Evolutionary conservation across 2,888 invertebrate species (phyloP), one percentile per base, ranked within the genome.

Genomic region (Escarpia spicata): DNA sequence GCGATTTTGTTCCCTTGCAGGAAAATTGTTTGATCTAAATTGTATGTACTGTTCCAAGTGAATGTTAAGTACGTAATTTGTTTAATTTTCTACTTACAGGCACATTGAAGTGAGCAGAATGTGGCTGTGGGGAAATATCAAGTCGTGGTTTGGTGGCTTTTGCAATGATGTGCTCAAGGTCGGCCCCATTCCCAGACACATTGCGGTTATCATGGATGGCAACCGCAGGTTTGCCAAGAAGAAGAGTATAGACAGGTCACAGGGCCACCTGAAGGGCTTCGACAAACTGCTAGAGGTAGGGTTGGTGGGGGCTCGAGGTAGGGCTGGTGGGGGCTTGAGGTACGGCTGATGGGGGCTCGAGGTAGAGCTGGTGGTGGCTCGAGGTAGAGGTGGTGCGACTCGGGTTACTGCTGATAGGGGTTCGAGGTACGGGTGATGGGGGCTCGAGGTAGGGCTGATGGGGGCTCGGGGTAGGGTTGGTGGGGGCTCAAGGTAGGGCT

Each of bases 201-300:
- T 99, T 94, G 99, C 99, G 0, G 98, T 99, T 96, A 99, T 99
- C 93, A 99, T 99, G 99, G 99, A 99, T 97, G 99, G 99, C 9
- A 99, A 99, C 96, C 97, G 99, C 92, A 97, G 99, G 92, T 99
- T 97, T 97, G 99, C 99, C 0, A 97, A 97, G 94, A 98, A 98
- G 95, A 97, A 97, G 91, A 97, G 98, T 91, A 97, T 98, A 0
- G 97, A 97, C 15, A 98, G 98, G 95, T 97, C 97, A 92, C 97
- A 98, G 94, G 99, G 99, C 0, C 99, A 99, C 96, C 94, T 96
- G 60, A 95, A 95, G 93, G 97, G 97, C 43, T 97, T 97, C 95
- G 96, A 97, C 90, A 97, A 96, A 94, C 94, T 97, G 75, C 95
- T 96, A 12, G 96, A 97, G 95, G 97, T 97, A 93, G 93, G 93